Evolutionary conservation across 1,140 invertebrate species (phyloP).

Genomic region (Calephelis virginiensis): DNA sequence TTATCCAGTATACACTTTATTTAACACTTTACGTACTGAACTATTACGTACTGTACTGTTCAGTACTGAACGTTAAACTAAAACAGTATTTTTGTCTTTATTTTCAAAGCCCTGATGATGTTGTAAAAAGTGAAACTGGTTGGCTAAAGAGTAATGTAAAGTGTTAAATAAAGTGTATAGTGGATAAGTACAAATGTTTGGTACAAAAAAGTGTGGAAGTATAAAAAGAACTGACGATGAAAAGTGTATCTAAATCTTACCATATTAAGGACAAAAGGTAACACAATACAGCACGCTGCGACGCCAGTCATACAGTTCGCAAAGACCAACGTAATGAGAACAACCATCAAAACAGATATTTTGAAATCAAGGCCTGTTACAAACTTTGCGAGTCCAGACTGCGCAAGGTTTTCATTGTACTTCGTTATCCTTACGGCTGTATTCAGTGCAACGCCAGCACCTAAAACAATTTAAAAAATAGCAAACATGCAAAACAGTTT

Average conservation of each 20-base stretch:
- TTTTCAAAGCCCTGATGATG: too few species aligned
- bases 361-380: slow-evolving; percentile 37
- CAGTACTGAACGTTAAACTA: too few species aligned
- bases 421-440: slow-evolving; percentile 27
- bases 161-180: too few species aligned
- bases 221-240: not conserved
- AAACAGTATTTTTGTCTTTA: too few species aligned
- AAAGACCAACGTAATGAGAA: slow-evolving; percentile 35
- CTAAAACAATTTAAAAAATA: slow-evolving; percentile 29
- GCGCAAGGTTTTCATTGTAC: slow-evolving; percentile 25
- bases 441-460: slow-evolving; percentile 40
- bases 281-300: slow-evolving; percentile 34
- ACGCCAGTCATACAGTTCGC: slow-evolving; percentile 45
- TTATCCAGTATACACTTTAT: too few species aligned
- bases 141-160: too few species aligned
- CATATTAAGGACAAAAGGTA: slow-evolving; percentile 50
- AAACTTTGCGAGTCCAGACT: slow-evolving; percentile 23
- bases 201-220: too few species aligned
- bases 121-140: too few species aligned
- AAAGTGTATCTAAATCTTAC: slow-evolving; percentile 29
- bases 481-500: too few species aligned
- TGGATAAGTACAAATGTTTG: too few species aligned
- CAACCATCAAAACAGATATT: slow-evolving; percentile 34
- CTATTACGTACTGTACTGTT: too few species aligned
- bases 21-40: too few species aligned